Base-by-base conservation (phyloP, 2,797 vertebrate genomes). In the Emys orbicularis region DNA sequence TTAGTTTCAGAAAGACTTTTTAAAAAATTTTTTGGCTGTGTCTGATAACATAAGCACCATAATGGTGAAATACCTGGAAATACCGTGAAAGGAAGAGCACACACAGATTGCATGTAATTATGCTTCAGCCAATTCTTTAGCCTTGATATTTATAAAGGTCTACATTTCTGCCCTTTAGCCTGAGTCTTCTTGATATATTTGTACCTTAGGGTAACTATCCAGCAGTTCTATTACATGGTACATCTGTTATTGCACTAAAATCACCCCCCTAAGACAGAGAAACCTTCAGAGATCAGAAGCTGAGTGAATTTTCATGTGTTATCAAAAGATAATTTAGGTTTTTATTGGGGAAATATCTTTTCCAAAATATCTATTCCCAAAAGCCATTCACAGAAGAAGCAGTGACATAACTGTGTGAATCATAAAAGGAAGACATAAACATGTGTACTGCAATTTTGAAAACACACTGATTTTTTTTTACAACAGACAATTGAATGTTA, bases 1-100 rank as follows among this genome's bases (percentile, higher is more conserved):
- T 94, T 88, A 95, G 68, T 81, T 92, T 92, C 53, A 96, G 84
- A 94, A 97, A 80, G 31, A 77, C 56, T 29, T 53, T 13, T 47
- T 74, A 2, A 44, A 44, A 44, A 6, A 76, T 23, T 52, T 52
- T 23, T 23, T 23, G 10, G 19, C 37, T 87, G 44, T 3, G 21
- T 50, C n/a, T 82, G 50, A n/a, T n/a, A 49, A 34, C 27, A 54
- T 34, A 49, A 92, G 9, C 54, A 52, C 1, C 44, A 2, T 25
- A 41, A 83, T 86, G 49, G 8, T 53, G 65, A 89, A 95, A 91
- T 16, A 84, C 3, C 12, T 47, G 47, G 91, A 94, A 95, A 87
- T 9, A 16, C 52, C 74, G 6, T 37, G 12, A 79, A 90, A 92
- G 52, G 34, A 94, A 96, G 23, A 87, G 4, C 6, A 76, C 56